Conservation (phyloP, 2,888 invertebrate genomes). For the Iphiclides podalirius region DNA sequence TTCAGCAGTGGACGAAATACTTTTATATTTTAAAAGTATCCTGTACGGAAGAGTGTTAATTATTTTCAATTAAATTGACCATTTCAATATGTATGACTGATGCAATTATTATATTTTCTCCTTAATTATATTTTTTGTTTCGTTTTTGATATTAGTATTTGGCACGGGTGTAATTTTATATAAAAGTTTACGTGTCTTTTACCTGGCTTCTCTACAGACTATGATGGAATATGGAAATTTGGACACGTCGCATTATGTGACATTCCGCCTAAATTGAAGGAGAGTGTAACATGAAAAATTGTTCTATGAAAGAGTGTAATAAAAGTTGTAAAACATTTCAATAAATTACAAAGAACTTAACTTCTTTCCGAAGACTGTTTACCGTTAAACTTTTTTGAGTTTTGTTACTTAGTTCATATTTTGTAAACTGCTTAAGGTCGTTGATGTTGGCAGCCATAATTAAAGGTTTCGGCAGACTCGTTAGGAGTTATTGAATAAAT, state of each 20-base stretch:
- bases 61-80: too few relatives aligned
- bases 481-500: constrained; percentile 72
- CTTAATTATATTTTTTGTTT: too few relatives aligned
- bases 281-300: background rate
- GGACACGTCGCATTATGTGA: background rate
- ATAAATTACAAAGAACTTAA: background rate
- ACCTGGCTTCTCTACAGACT: background rate
- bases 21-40: too few relatives aligned
- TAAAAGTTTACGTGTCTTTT: background rate
- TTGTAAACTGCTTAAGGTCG: constrained; percentile 4
- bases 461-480: constrained; percentile 48
- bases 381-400: background rate
- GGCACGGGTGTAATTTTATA: background rate
- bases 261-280: background rate
- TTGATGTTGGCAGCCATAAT: constrained; percentile 35
- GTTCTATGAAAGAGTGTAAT: background rate
- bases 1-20: too few relatives aligned
- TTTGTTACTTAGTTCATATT: background rate
- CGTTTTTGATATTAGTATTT: too few relatives aligned
- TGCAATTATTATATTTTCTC: too few relatives aligned
- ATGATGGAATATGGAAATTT: constrained; percentile 9
- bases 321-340: background rate
- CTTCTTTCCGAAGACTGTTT: background rate
- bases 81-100: too few relatives aligned
- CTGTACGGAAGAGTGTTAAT: too few relatives aligned